Conservation (phyloP, 1,140 invertebrate species). For the Helicorthomorpha holstii region DNA sequence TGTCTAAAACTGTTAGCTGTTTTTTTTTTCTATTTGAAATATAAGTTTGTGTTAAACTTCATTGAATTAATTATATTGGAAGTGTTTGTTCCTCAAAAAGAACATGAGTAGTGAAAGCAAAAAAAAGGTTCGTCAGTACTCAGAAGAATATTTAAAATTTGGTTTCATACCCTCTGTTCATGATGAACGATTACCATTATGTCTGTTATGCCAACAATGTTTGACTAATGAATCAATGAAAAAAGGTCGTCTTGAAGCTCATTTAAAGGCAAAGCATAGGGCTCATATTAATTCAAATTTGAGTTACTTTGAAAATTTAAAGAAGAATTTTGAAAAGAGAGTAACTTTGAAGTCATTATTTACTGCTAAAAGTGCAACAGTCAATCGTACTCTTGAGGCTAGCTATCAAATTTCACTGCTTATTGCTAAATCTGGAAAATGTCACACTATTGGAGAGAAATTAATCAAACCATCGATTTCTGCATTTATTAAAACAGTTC, state of each 20-base stretch:
- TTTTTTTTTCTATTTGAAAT: no score
- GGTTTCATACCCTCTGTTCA: conserved; percentile 7
- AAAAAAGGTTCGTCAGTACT: conserved; percentile 3
- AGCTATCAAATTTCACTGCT: conserved; percentile 8
- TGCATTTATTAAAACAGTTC: background rate
- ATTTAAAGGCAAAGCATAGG: conserved; percentile 6
- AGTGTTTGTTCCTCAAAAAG: no score
- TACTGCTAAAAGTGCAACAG: background rate
- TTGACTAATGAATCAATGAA: conserved; percentile 6
- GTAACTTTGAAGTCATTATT: conserved; percentile 3
- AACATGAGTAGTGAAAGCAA: conserved; percentile 1
- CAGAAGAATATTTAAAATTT: conserved; percentile 7
- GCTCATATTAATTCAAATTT: conserved; percentile 7
- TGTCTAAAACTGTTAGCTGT: no score
- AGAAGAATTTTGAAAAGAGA: conserved; percentile 2
- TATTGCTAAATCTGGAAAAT: background rate
- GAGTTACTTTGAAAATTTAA: conserved; percentile 2
- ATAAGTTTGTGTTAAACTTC: no score
- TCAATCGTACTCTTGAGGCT: conserved; percentile 1
- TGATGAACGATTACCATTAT: conserved; percentile 1
- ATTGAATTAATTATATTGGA: no score
- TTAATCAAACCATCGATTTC: background rate
- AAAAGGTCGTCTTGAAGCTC: conserved; percentile 6
- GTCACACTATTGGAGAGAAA: background rate
- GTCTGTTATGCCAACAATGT: background rate